A percentile compares a stretch with the other conserved stretches of the same genome.
These are phyloP conservation scores for Agrochola lota DNA, from an alignment of 2,888 invertebrate species.

Conservation along the genomic window DNA sequence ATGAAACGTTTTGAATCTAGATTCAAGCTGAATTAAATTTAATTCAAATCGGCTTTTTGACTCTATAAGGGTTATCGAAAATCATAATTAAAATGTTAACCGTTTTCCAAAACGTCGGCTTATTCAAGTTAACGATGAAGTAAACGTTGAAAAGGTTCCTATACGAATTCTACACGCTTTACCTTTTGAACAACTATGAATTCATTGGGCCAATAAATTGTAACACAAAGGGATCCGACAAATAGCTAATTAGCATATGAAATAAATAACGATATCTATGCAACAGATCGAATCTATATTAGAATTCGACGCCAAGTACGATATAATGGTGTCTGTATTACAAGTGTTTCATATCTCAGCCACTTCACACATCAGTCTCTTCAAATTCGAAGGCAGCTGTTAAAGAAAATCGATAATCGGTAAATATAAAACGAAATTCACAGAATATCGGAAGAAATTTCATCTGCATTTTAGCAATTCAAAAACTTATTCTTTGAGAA, in stretches of 20 bases:
- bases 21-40: background rate
- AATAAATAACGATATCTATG: constrained; percentile 48
- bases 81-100: constrained; percentile 23
- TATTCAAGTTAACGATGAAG: constrained; percentile 30
- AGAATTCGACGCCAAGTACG: constrained; percentile 17
- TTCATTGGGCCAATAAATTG: constrained; percentile 52
- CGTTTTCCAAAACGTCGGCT: constrained; percentile 4
- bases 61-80: background rate
- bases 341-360: constrained; percentile 33
- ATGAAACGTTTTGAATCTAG: background rate
- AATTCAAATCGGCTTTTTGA: background rate
- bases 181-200: constrained; percentile 33
- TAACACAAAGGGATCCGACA: constrained; percentile 50
- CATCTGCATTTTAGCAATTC: constrained; percentile 46
- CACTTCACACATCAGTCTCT: constrained; percentile 39
- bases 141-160: constrained; percentile 35
- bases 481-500: constrained; percentile 50
- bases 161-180: constrained; percentile 39
- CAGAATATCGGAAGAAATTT: constrained; percentile 36
- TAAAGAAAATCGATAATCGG: constrained; percentile 31
- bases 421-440: constrained; percentile 42
- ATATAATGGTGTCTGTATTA: constrained; percentile 3
- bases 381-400: constrained; percentile 36
- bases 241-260: constrained; percentile 49
- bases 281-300: constrained; percentile 38